Evolutionary conservation across 2,888 invertebrate genomes (phyloP).

Genomic region (Callyntrura sp.): DNA sequence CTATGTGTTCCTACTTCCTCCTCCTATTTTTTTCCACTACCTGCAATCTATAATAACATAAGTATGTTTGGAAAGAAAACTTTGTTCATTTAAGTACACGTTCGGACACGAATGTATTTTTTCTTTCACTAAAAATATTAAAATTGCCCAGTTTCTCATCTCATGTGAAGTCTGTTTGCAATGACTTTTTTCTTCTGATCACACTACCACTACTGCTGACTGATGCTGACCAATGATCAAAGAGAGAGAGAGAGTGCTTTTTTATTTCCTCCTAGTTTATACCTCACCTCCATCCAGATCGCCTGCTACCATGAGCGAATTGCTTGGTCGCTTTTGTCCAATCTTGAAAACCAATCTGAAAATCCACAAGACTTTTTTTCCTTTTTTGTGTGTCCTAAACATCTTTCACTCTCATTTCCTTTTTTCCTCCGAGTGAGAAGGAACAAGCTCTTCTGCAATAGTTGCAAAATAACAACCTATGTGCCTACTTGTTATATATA

Average conservation of each 20-base stretch:
- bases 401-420: not conserved
- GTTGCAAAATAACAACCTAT: constrained; percentile 33
- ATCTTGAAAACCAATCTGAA: constrained; percentile 40
- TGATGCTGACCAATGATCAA: constrained; percentile 25
- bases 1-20: not conserved
- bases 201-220: not conserved
- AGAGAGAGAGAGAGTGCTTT: not conserved
- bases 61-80: not conserved
- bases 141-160: not conserved
- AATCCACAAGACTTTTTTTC: constrained; percentile 29
- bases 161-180: not conserved
- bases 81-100: not conserved
- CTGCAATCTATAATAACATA: not conserved
- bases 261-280: constrained; percentile 34
- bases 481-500: not conserved
- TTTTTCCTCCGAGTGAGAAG: constrained; percentile 8
- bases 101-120: constrained; percentile 2
- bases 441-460: no score
- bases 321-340: constrained; percentile 43
- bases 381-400: constrained; percentile 43
- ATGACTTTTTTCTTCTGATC: not conserved
- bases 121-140: no score
- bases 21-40: constrained; percentile 1
- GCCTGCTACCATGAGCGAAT: constrained; percentile 2
- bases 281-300: constrained; percentile 11